Percentiles rank a stretch among this genome's conserved stretches.
Conservation (phyloP, 2,113 vertebrate genomes). For the Vimba vimba region DNA sequence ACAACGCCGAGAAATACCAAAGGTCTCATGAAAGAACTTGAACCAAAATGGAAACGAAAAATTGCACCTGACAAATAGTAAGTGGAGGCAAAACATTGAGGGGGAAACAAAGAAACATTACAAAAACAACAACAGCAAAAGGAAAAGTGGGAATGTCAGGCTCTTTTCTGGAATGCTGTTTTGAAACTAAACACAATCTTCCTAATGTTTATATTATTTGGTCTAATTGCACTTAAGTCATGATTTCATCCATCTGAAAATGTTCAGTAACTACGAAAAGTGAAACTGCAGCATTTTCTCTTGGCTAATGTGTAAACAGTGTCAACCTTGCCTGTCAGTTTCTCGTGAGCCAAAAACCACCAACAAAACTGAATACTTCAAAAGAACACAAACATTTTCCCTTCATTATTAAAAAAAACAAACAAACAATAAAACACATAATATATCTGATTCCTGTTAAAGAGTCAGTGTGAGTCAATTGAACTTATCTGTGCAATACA, state of each 20-base stretch:
- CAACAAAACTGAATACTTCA: slow-evolving; percentile 45
- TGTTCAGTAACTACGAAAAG: slow-evolving; percentile 57
- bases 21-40: neutral
- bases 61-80: neutral
- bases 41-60: neutral
- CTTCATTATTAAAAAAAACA: slow-evolving; percentile 65
- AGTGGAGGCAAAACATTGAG: neutral
- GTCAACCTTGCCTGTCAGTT: slow-evolving; percentile 73
- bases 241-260: slow-evolving; percentile 60
- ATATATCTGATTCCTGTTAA: slow-evolving; percentile 61
- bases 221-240: slow-evolving; percentile 81
- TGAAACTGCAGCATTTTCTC: slow-evolving; percentile 76
- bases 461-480: slow-evolving; percentile 71
- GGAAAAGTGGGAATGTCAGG: slow-evolving; percentile 71
- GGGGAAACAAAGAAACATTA: slow-evolving; percentile 19
- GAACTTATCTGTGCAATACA: slow-evolving; percentile 69
- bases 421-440: slow-evolving; percentile 34
- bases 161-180: slow-evolving; percentile 67
- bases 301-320: slow-evolving; percentile 80
- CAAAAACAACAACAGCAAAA: slow-evolving; percentile 23
- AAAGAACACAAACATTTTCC: slow-evolving; percentile 63
- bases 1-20: neutral
- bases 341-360: slow-evolving; percentile 53
- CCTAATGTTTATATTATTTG: slow-evolving; percentile 59
- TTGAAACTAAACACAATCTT: slow-evolving; percentile 51